Percentiles rank a stretch among this genome's conserved stretches.
Evolutionary conservation across 2,888 invertebrate genomes (phyloP).

Genomic region (Idaea straminata): DNA sequence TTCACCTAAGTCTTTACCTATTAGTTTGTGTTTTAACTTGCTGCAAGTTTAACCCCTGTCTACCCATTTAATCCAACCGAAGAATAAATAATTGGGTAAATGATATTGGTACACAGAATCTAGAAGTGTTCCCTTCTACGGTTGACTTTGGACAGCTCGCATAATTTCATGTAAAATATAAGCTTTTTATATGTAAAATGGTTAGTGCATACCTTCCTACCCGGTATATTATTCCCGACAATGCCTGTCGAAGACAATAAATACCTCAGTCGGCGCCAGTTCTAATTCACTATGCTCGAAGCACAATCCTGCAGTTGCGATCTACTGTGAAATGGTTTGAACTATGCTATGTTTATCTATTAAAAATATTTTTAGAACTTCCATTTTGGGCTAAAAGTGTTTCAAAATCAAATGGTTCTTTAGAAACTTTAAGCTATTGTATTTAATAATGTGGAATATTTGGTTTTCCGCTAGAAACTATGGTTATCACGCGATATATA

Average conservation of each 20-base stretch:
- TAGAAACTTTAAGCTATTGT: too few species aligned
- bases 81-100: neutral
- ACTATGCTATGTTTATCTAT: neutral
- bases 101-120: neutral
- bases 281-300: constrained; percentile 67
- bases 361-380: neutral
- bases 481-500: too few species aligned
- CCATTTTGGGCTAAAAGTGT: neutral
- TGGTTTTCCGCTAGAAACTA: too few species aligned
- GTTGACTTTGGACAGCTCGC: constrained; percentile 9
- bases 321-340: constrained; percentile 25
- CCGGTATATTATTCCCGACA: constrained; percentile 35
- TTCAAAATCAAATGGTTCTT: too few species aligned
- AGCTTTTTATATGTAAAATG: constrained; percentile 25
- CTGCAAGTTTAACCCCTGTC: too few species aligned
- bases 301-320: constrained; percentile 34
- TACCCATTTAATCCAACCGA: too few species aligned
- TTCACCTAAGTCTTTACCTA: too few species aligned
- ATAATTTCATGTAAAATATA: constrained; percentile 19
- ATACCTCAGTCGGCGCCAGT: constrained; percentile 62
- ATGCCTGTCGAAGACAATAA: constrained; percentile 56
- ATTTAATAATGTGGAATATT: too few species aligned
- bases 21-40: too few species aligned
- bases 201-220: constrained; percentile 12
- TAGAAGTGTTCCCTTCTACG: neutral